These are phyloP conservation scores for Alloplasta piceator DNA, from an alignment of 2,888 invertebrate genomes.

Conservation along the genomic window DNA sequence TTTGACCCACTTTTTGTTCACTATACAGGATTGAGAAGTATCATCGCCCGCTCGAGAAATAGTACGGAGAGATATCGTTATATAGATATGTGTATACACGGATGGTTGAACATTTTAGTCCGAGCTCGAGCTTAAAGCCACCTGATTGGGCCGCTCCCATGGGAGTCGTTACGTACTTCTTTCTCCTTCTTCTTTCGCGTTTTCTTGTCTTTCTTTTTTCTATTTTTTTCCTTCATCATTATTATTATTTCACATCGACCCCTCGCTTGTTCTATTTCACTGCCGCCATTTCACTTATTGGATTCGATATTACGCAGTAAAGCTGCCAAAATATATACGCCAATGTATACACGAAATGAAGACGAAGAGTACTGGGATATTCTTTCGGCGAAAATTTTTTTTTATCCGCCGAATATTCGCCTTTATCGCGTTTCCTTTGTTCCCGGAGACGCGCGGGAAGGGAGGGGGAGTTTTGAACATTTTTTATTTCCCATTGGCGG, in stretches of 20 bases:
- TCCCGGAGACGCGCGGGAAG: no score
- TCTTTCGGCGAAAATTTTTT: no score
- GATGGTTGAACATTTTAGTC: constrained; percentile 72
- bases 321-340: no score
- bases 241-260: constrained; percentile 44
- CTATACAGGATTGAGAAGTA: not conserved
- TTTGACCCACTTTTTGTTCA: not conserved
- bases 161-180: constrained; percentile 77
- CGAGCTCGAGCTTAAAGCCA: constrained; percentile 69
- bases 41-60: no score
- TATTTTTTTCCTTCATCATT: constrained; percentile 50
- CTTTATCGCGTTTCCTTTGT: no score
- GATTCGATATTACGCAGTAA: not conserved
- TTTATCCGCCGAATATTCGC: no score
- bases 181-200: constrained; percentile 55
- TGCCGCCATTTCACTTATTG: constrained; percentile 14
- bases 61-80: not conserved
- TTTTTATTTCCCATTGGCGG: not conserved
- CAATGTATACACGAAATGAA: no score
- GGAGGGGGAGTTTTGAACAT: no score
- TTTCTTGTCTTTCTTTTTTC: constrained; percentile 60
- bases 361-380: no score
- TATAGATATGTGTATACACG: constrained; percentile 32
- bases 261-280: constrained; percentile 31
- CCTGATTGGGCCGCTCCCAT: constrained; percentile 79